Evolutionary conservation across 2,888 invertebrate genomes (phyloP), one percentile per base, ranked within the genome.

Genomic region (Rotaria magnacalcarata): DNA sequence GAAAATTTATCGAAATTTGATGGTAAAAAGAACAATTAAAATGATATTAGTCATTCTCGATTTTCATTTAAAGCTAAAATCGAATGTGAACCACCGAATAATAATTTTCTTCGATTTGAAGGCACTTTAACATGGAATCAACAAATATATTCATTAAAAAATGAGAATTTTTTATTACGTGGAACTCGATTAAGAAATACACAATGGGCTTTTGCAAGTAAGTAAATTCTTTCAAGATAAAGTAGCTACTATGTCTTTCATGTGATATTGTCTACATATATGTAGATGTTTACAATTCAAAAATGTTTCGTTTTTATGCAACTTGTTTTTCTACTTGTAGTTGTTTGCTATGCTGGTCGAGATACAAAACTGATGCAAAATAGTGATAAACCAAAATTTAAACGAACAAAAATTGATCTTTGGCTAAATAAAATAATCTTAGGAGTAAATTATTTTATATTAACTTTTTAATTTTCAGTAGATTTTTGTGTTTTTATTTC

Each of bases 331-430:
- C 50, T 50, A 11, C 50, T 50, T 54, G 88, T 92, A 88, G 97
- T 98, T 88, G 94, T 99, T 90, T 80, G 80, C n/a, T 99, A 99
- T 93, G 98, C 99, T 89, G 99, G 99, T 89, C 95, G 95, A 92
- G 99, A 99, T 92, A 97, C 98, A 89, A 99, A 99, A 92, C 93
- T 99, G 87, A 99, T 99, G 99, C 97, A 97, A 93, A 99, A 99
- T 93, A 96, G 96, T 90, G 99, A 99, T 89, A 97, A 97, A 93
- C 96, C 97, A 89, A 96, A 96, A 92, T 98, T 99, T 93, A 99
- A 99, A 92, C 94, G 98, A 92, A 99, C 99, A 90, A 96, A 96
- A 92, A 96, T 99, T 91, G 99, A 99, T 93, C 94, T 97, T 92
- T 94, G 99, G 91, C 94, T 99, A 92, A 99, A 99, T 93, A 95